phyloP scores from a whole-genome alignment of 2,888 invertebrate genomes.

The Parthenolecanium corni region DNA sequence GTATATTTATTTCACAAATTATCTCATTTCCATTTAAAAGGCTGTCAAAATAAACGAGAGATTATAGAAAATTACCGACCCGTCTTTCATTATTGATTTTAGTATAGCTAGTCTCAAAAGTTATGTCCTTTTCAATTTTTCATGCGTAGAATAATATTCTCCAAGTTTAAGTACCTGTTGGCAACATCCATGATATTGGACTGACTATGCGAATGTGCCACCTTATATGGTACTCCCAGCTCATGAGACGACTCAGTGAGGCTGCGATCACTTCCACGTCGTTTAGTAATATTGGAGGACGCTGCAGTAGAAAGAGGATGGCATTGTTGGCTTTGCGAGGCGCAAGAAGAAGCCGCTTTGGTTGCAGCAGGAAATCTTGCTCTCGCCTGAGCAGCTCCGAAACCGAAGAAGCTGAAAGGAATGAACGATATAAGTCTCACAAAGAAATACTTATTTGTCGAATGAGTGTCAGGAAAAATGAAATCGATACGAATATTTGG shows the following conservation, averaged over 20 bases:
- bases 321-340: constrained; percentile 31
- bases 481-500: too few species aligned
- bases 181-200: constrained; percentile 78
- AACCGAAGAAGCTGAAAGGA: constrained; percentile 69
- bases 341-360: constrained; percentile 25
- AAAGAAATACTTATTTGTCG: too few species aligned
- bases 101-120: too few species aligned
- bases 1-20: too few species aligned
- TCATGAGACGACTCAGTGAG: constrained; percentile 74
- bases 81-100: too few species aligned
- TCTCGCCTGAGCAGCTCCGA: constrained; percentile 56
- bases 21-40: too few species aligned
- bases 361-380: constrained; percentile 6
- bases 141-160: too few species aligned
- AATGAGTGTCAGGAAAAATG: too few species aligned
- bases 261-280: constrained; percentile 74
- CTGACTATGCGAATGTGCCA: constrained; percentile 79
- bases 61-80: too few species aligned
- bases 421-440: too few species aligned
- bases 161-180: constrained; percentile 68
- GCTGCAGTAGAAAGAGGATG: constrained; percentile 36
- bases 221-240: constrained; percentile 60
- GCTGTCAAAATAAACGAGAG: too few species aligned
- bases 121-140: too few species aligned
- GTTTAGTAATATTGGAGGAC: constrained; percentile 33